Evolutionary conservation across 2,888 invertebrate genomes (phyloP).

Genomic region (Encarsia formosa): DNA sequence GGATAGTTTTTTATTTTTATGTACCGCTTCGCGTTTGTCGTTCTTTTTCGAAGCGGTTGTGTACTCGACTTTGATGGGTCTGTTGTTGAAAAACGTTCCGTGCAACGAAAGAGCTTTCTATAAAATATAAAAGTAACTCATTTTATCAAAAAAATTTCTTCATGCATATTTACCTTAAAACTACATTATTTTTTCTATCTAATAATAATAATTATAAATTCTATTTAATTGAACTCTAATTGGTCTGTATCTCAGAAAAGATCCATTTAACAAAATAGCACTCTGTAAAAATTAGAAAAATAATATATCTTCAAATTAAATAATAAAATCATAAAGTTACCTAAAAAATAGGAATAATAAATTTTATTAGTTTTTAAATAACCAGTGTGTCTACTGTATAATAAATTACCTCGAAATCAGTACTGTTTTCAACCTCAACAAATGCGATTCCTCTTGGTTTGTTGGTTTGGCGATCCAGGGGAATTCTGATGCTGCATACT

Average conservation of each 20-base stretch:
- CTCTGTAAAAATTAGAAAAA: no score
- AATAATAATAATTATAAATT: no score
- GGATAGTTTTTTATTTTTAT: conserved; percentile 51
- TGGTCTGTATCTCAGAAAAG: no score
- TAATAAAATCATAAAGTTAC: no score
- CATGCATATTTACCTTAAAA: no score
- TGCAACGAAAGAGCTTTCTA: conserved; percentile 53
- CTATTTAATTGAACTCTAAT: no score
- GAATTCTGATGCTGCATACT: conserved; percentile 48
- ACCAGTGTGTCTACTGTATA: neutral
- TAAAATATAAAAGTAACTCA: conserved; percentile 34
- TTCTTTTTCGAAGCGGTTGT: conserved; percentile 46
- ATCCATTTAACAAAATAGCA: no score
- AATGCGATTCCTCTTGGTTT: conserved; percentile 51
- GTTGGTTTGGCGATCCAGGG: conserved; percentile 40
- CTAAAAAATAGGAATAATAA: conserved; percentile 5
- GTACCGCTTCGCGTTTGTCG: conserved; percentile 41
- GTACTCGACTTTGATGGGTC: conserved; percentile 52
- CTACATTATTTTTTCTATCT: no score
- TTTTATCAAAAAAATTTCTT: no score
- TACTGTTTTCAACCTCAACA: conserved; percentile 49
- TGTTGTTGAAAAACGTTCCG: conserved; percentile 46
- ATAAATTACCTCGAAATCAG: conserved; percentile 49
- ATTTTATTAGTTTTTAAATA: neutral
- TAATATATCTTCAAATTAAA: no score